Evolutionary conservation across 2,888 invertebrate species (phyloP).

Genomic region (Cryptocephalus moraei): DNA sequence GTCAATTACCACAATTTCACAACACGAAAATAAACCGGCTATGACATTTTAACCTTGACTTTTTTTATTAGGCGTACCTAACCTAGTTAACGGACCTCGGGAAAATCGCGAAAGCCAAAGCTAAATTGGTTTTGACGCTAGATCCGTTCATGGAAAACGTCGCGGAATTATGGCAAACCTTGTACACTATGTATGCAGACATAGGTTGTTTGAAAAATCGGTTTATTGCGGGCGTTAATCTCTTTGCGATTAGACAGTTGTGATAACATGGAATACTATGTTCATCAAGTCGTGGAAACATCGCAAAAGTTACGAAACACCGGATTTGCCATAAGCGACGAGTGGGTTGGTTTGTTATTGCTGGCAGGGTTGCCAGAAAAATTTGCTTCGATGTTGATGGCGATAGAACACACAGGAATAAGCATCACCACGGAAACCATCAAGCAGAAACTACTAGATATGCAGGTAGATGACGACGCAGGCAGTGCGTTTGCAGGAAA

Average conservation of each 20-base stretch:
- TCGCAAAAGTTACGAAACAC: slow-evolving; percentile 13
- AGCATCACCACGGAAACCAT: slow-evolving; percentile 17
- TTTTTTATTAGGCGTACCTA: too few relatives aligned
- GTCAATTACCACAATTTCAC: too few relatives aligned
- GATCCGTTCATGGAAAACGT: slow-evolving; percentile 19
- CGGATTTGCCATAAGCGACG: slow-evolving; percentile 14
- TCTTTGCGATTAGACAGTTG: slow-evolving; percentile 16
- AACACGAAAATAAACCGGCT: too few relatives aligned
- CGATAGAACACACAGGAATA: slow-evolving; percentile 19
- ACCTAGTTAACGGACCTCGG: too few relatives aligned
- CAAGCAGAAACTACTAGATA: slow-evolving; percentile 20
- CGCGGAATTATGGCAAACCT: slow-evolving; percentile 13
- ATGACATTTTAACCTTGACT: too few relatives aligned
- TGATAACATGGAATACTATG: slow-evolving; percentile 17
- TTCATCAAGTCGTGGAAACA: slow-evolving; percentile 18
- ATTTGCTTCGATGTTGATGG: slow-evolving; percentile 18
- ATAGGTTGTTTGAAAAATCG: slow-evolving; percentile 12
- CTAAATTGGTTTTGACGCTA: slow-evolving; percentile 21
- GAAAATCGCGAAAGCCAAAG: slow-evolving; percentile 17
- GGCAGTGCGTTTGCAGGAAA: too few relatives aligned
- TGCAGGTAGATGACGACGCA: slow-evolving; percentile 5
- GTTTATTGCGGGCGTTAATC: slow-evolving; percentile 13
- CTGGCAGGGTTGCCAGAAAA: slow-evolving; percentile 19
- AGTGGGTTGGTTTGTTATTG: slow-evolving; percentile 15
- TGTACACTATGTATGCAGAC: slow-evolving; percentile 12